Base-by-base conservation (phyloP, 2,888 invertebrate species). In the Cryptosula pallasiana region DNA sequence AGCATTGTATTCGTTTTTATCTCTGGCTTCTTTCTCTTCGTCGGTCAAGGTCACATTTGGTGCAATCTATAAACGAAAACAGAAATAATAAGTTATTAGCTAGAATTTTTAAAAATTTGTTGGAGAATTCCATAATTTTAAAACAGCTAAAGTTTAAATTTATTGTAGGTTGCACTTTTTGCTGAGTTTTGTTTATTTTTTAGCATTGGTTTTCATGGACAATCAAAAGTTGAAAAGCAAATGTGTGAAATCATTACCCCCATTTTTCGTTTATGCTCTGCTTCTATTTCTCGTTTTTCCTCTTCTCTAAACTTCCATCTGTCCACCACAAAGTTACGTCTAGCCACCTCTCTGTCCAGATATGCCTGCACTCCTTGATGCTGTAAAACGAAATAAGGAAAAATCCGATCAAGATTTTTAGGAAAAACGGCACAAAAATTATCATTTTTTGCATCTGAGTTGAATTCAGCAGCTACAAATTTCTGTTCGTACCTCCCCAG, bases 241-340 rank as follows among this genome's bases (percentile, higher is more conserved):
- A 25, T 23, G 23, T 32, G n/a, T n/a, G n/a, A n/a, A 70, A 54
- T 25, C 75, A 81, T 79, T 78, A 84, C 84, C 69, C 84, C 84
- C 71, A 82, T 81, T 74, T 82, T 83, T 63, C 77, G 76, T 73
- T 84, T 83, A 2, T 76, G 74, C 72, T 83, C 84, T 23, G 76
- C 71, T 73, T 84, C 84, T 32, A 82, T 57, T 72, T 84, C 82
- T 73, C 82, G 76, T 75, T 84, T 85, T 74, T 85, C 84, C 23
- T 78, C 76, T 73, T 85, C 85, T 57, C 85, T 75, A 77, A 83
- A 81, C 72, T 84, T 81, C 84, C 84, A 85, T 55, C 85, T 77
- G 55, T 78, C 76, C 71, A 81, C 79, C n/a, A 85, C 84, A 78
- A 83, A 85, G 0, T 76, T 76, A 69, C 83, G 77, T 58, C 85